A percentile compares a stretch with the other conserved stretches of the same genome.
Conservation (phyloP, 1,140 invertebrate genomes). For the Drosophila azteca region DNA sequence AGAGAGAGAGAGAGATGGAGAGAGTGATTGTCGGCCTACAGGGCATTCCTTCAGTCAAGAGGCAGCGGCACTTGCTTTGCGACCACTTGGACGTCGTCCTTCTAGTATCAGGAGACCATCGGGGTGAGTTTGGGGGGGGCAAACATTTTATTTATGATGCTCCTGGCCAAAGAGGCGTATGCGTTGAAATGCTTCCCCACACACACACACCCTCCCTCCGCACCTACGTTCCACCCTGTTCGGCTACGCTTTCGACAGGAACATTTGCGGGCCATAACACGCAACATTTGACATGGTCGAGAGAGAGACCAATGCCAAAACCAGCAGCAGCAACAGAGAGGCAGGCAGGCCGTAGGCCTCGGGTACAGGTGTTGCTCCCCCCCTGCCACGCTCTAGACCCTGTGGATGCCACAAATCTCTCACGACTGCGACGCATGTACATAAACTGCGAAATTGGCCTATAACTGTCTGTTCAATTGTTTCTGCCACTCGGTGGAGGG, state of each 20-base stretch:
- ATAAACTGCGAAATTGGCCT: constrained; percentile 77
- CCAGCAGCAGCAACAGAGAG: not conserved
- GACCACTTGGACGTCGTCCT: no score
- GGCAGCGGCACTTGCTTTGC: constrained; percentile 2
- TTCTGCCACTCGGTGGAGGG: constrained; percentile 37
- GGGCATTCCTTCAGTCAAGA: constrained; percentile 75
- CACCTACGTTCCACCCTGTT: constrained; percentile 3
- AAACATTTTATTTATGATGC: constrained; percentile 74
- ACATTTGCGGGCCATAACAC: constrained; percentile 79
- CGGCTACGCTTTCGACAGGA: constrained; percentile 73
- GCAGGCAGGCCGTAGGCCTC: constrained; percentile 9
- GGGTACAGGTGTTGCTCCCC: constrained; percentile 58
- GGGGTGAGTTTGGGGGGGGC: constrained; percentile 12
- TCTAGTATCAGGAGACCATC: constrained; percentile 4
- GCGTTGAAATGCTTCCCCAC: constrained; percentile 58
- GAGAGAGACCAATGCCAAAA: constrained; percentile 27
- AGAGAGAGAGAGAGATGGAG: constrained; percentile 26
- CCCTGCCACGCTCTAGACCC: not conserved
- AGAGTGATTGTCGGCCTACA: constrained; percentile 38
- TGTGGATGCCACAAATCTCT: constrained; percentile 62
- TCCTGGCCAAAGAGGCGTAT: constrained; percentile 53
- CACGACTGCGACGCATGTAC: constrained; percentile 72
- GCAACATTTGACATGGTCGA: constrained; percentile 75
- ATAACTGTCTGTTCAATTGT: constrained; percentile 81
- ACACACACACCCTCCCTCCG: not conserved